A percentile compares a stretch with the other conserved stretches of the same genome.
These are phyloP conservation scores for Parapristionchus giblindavisi DNA, from an alignment of 2,888 invertebrate genomes.

Conservation along the genomic window DNA sequence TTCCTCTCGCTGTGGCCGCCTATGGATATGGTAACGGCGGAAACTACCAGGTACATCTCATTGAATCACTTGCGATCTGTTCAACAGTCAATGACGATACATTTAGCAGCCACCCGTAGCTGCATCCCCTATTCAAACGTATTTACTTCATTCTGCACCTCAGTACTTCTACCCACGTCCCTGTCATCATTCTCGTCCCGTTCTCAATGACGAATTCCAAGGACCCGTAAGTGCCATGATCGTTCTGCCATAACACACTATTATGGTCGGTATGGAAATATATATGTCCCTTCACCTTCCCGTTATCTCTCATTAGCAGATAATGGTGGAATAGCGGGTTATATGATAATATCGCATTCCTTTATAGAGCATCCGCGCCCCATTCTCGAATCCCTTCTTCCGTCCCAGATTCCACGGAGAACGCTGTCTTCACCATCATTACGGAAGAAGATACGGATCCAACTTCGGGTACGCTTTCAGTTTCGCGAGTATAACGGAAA, in stretches of 20 bases:
- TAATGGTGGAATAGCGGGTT: not conserved
- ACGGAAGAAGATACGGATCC: constrained; percentile 22
- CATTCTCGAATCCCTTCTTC: constrained; percentile 29
- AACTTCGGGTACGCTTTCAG: not conserved
- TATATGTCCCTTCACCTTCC: not conserved
- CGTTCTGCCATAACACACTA: not conserved
- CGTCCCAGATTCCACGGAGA: constrained; percentile 17
- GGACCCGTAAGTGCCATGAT: constrained; percentile 20
- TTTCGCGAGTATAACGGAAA: not conserved
- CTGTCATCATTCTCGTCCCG: not conserved
- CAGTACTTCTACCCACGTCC: constrained; percentile 12
- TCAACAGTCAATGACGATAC: not conserved
- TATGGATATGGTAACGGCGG: constrained; percentile 8
- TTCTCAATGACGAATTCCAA: constrained; percentile 30
- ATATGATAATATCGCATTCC: not conserved
- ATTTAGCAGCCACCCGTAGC: constrained; percentile 1
- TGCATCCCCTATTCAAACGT: not conserved
- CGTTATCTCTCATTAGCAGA: not conserved
- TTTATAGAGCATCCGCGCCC: constrained; percentile 15
- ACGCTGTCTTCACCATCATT: constrained; percentile 5
- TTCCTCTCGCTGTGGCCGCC: constrained; percentile 7
- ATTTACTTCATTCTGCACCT: constrained; percentile 4
- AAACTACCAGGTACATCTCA: not conserved
- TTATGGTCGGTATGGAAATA: not conserved
- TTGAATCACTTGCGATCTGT: not conserved